Base-by-base conservation (phyloP, 2,797 vertebrate species). In the Poeciliopsis gracilis region DNA sequence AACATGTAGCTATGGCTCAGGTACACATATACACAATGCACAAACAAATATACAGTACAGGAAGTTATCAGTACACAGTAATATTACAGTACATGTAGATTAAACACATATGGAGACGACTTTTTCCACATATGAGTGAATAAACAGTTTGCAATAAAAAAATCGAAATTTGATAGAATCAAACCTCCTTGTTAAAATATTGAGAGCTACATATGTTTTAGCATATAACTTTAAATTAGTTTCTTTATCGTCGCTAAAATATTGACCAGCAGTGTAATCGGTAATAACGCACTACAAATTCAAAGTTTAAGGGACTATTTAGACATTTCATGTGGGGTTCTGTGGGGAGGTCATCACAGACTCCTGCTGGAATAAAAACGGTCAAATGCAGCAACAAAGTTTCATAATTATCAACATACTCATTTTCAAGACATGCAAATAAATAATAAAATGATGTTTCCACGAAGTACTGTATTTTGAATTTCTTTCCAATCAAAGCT, bases 21-120 rank as follows among this genome's bases (percentile, higher is more conserved):
- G 89, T 84, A 88, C 82, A 90, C 78, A 45, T 28, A 86, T 86
- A 89, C 73, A 30, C 83, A 89, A 46, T 46, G 15, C 79, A 89
- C 45, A 84, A 61, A 83, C 79, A 86, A 82, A 84, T 43, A 83
- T 87, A 88, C 89, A 91, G 88, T 86, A 90, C 86, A 77, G 63
- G 9, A 63, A 78, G 80, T 72, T 51, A 53, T 78, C 79, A 76
- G 30, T 67, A 83, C 90, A 91, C 90, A 92, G 91, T 92, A 93
- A 85, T 87, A 79, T 76, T 85, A 88, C 71, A 10, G 73, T 76
- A 82, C 72, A 76, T 38, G 63, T n/a, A 28, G 6, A 71, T 28
- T 15, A 18, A 53, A 25, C 8, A 30, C 36, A n/a, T 43, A 23
- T 43, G 15, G 38, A 57, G 16, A 59, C 1, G 43, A 55, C 25